Evolutionary conservation across 1,140 invertebrate species (phyloP).

Genomic region (Calycopis cecrops): DNA sequence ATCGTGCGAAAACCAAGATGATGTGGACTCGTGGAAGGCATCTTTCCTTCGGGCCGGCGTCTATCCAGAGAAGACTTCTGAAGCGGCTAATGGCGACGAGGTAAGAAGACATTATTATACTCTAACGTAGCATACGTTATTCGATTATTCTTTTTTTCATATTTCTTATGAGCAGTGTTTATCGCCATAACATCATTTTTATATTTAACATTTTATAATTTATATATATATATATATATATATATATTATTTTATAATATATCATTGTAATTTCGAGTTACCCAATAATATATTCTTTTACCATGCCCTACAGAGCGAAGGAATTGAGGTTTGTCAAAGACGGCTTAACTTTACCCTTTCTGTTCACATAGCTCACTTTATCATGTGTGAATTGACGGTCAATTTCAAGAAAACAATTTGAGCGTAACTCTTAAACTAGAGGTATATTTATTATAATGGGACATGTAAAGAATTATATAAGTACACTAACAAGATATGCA

Average conservation of each 20-base stretch:
- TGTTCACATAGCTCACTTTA: slow-evolving; percentile 30
- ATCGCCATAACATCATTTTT: slow-evolving; percentile 37
- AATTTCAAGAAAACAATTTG: slow-evolving; percentile 27
- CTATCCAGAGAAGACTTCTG: slow-evolving; percentile 97
- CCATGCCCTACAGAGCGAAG: slow-evolving; percentile 77
- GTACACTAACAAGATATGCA: too few species aligned
- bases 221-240: too few species aligned
- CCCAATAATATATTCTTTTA: slow-evolving; percentile 58
- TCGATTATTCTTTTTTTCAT: slow-evolving; percentile 28
- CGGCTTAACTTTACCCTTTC: slow-evolving; percentile 32
- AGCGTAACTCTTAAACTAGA: not conserved
- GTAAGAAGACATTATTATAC: slow-evolving; percentile 73
- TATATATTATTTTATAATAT: too few species aligned
- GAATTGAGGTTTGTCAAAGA: slow-evolving; percentile 83
- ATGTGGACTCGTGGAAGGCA: slow-evolving; percentile 99
- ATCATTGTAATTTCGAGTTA: slow-evolving; percentile 37
- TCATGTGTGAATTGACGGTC: slow-evolving; percentile 14
- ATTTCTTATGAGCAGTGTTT: slow-evolving; percentile 38
- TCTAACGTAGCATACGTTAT: slow-evolving; percentile 10
- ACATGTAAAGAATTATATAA: not conserved
- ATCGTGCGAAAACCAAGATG: slow-evolving; percentile 97
- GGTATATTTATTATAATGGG: not conserved
- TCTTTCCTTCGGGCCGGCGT: slow-evolving; percentile 99
- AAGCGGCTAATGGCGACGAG: slow-evolving; percentile 91
- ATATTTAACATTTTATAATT: slow-evolving; percentile 3